A percentile compares a stretch with the other conserved stretches of the same genome.
phyloP scores from a whole-genome alignment of 2,888 invertebrate genomes.

The Limnephilus marmoratus region DNA sequence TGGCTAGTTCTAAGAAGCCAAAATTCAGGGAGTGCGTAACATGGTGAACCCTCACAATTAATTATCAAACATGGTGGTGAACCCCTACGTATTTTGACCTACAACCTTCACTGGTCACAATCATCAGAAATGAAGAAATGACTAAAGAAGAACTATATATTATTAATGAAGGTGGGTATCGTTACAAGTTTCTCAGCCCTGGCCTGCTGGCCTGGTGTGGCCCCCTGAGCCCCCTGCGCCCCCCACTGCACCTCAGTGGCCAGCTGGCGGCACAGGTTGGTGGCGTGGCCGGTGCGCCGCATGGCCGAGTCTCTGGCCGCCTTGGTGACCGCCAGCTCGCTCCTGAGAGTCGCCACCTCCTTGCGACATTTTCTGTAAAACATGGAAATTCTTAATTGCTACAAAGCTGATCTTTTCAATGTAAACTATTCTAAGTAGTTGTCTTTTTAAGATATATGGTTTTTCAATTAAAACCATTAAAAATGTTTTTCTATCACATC shows the following conservation, averaged over 20 bases:
- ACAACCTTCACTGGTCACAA: no score
- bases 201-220: slow-evolving; percentile 64
- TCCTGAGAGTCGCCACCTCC: slow-evolving; percentile 55
- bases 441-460: no score
- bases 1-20: no score
- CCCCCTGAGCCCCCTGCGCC: slow-evolving; percentile 68
- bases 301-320: slow-evolving; percentile 58
- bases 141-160: background rate
- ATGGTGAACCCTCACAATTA: no score
- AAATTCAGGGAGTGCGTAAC: no score
- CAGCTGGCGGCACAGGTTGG: slow-evolving; percentile 67
- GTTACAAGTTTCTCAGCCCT: slow-evolving; percentile 57
- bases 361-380: slow-evolving; percentile 69
- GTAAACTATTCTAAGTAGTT: no score
- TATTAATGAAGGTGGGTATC: background rate
- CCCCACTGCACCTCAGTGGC: slow-evolving; percentile 71
- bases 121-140: no score
- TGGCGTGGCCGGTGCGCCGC: slow-evolving; percentile 56
- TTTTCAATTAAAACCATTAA: no score
- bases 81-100: no score
- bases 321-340: slow-evolving; percentile 67
- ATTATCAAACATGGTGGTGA: no score
- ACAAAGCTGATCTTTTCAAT: no score
- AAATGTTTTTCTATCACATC: no score
- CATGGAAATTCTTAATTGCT: background rate